Evolutionary conservation across 2,113 vertebrate genomes (phyloP).

Genomic region (Progne subis): DNA sequence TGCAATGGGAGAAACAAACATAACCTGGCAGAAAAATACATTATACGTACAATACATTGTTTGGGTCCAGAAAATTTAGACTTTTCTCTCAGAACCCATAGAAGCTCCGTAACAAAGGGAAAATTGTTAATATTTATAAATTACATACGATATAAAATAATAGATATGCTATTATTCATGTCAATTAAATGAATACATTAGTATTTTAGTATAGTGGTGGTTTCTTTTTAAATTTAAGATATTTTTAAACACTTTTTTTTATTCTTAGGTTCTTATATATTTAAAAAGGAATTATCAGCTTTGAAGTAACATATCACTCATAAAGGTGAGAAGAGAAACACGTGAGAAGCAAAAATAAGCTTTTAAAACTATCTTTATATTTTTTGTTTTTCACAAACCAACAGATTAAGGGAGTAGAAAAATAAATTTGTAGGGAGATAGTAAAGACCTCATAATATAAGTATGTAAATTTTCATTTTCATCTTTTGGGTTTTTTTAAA

Average conservation of each 20-base stretch:
- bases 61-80: not conserved
- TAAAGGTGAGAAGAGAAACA: not conserved
- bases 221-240: not conserved
- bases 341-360: not conserved
- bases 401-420: not conserved
- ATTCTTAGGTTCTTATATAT: not conserved
- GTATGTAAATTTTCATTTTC: not conserved
- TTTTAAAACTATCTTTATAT: not conserved
- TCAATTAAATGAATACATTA: not conserved
- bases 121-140: not conserved
- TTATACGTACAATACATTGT: not conserved
- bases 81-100: not conserved
- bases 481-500: not conserved
- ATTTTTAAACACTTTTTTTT: not conserved
- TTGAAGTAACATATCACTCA: not conserved
- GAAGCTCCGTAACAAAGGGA: not conserved
- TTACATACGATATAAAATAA: not conserved
- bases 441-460: not conserved
- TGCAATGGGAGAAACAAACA: not conserved
- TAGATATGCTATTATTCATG: not conserved
- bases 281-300: not conserved
- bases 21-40: not conserved
- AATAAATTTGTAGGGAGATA: not conserved
- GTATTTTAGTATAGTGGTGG: not conserved
- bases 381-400: not conserved